Conservation (phyloP, 2,888 invertebrate species). For the Thymelicus acteon region DNA sequence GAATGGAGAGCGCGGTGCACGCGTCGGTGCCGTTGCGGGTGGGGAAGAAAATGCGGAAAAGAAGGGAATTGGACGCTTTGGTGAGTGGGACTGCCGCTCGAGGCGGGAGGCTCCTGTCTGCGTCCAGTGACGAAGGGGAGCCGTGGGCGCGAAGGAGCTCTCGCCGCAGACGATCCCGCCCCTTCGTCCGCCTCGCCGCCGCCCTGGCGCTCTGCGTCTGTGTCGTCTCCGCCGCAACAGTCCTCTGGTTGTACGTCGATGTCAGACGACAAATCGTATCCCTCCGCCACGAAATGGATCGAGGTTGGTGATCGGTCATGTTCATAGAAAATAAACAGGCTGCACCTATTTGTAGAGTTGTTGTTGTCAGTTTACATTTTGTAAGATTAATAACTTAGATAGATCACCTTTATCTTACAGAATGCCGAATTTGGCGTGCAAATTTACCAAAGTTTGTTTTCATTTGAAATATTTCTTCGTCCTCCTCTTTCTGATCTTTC, state of each 20-base stretch:
- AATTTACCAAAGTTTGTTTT: too few species aligned
- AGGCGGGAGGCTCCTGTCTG: constrained; percentile 85
- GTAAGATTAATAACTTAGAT: neutral
- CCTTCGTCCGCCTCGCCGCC: constrained; percentile 85
- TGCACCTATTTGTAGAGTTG: neutral
- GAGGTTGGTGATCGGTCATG: constrained; percentile 79
- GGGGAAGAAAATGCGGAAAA: constrained; percentile 90
- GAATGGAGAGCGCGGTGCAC: constrained; percentile 84
- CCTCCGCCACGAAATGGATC: constrained; percentile 86
- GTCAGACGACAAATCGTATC: constrained; percentile 87
- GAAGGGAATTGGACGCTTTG: constrained; percentile 90
- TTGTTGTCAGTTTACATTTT: neutral
- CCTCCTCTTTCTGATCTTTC: too few species aligned
- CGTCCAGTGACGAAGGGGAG: constrained; percentile 85
- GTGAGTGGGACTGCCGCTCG: constrained; percentile 83
- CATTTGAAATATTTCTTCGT: too few species aligned
- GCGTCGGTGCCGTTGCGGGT: constrained; percentile 87
- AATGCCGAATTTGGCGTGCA: too few species aligned
- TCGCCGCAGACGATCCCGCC: constrained; percentile 74
- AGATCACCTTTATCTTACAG: too few species aligned
- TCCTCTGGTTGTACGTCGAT: constrained; percentile 88
- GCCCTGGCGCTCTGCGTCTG: constrained; percentile 86
- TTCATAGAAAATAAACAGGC: neutral
- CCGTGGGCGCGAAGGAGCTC: constrained; percentile 76
- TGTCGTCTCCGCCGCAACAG: constrained; percentile 86